These are phyloP conservation scores for Atherinomorus stipes DNA, from an alignment of 2,113 vertebrate genomes.

Conservation along the genomic window DNA sequence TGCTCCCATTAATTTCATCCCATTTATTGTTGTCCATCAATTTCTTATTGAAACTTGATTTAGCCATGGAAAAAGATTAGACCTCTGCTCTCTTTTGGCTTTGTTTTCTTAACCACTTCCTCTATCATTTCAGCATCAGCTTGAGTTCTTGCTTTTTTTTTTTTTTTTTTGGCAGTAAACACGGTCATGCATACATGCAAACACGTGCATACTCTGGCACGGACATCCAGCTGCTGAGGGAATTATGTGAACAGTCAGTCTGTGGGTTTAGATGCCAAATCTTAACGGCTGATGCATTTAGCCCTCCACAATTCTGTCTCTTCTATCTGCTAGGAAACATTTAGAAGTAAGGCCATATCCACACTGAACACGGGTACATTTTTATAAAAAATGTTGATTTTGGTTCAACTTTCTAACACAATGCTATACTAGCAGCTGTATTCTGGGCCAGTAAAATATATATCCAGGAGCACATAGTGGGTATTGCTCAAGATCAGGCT, in stretches of 20 bases:
- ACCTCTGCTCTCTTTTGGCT: not conserved
- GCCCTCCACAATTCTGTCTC: not conserved
- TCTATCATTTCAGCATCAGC: constrained; percentile 1
- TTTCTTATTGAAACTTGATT: constrained; percentile 10
- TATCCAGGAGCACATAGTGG: not conserved
- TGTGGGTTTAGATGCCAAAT: constrained; percentile 68
- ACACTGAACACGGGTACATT: not conserved
- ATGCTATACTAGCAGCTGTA: not conserved
- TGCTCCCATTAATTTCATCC: not conserved
- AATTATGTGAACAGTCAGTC: constrained; percentile 74
- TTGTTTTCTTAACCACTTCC: constrained; percentile 40
- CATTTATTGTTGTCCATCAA: not conserved
- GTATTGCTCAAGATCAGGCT: not conserved
- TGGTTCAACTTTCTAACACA: not conserved
- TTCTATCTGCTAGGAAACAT: constrained; percentile 4
- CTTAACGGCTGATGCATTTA: constrained; percentile 69
- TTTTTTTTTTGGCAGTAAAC: constrained; percentile 3
- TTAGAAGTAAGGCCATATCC: not conserved
- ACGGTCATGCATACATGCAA: constrained; percentile 8
- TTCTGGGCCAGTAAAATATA: constrained; percentile 7
- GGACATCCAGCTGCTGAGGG: constrained; percentile 56
- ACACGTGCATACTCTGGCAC: constrained; percentile 9
- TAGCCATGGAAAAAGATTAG: not conserved
- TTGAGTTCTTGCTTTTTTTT: not conserved
- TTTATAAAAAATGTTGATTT: not conserved